These are phyloP conservation scores for Tetheella fluctuosa DNA, from an alignment of 2,888 invertebrate genomes.

Conservation along the genomic window DNA sequence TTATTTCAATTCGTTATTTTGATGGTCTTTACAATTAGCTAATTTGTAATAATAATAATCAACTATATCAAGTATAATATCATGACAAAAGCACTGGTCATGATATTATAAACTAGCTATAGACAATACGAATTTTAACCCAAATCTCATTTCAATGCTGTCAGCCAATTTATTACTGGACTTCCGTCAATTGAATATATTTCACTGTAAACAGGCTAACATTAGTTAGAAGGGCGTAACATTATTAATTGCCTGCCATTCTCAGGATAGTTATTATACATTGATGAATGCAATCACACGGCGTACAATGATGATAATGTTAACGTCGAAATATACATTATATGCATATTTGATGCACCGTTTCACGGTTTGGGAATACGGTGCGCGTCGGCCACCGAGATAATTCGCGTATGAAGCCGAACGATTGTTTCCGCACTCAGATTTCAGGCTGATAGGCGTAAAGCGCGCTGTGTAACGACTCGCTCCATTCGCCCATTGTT, in stretches of 20 bases:
- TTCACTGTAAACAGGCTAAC: constrained; percentile 15
- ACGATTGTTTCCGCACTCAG: constrained; percentile 62
- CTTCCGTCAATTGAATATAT: constrained; percentile 33
- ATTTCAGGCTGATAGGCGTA: constrained; percentile 49
- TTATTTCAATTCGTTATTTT: too few species aligned
- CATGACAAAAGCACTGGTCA: too few species aligned
- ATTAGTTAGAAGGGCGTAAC: background rate
- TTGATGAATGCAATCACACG: constrained; percentile 26
- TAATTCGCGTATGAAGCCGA: constrained; percentile 60
- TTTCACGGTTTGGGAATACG: constrained; percentile 56
- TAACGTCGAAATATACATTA: constrained; percentile 39
- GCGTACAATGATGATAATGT: constrained; percentile 23
- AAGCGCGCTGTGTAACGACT: constrained; percentile 30
- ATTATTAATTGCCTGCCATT: background rate
- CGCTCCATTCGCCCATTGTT: constrained; percentile 51
- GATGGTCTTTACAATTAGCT: too few species aligned
- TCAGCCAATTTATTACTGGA: constrained; percentile 27
- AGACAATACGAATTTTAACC: background rate
- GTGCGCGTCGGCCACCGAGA: constrained; percentile 56
- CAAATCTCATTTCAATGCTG: background rate
- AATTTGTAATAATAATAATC: too few species aligned
- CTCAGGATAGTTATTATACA: constrained; percentile 18
- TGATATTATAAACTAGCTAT: too few species aligned
- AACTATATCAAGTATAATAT: too few species aligned
- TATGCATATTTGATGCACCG: constrained; percentile 51